These are phyloP conservation scores for Polydrusus cervinus DNA, from an alignment of 2,888 invertebrate species.

Conservation along the genomic window DNA sequence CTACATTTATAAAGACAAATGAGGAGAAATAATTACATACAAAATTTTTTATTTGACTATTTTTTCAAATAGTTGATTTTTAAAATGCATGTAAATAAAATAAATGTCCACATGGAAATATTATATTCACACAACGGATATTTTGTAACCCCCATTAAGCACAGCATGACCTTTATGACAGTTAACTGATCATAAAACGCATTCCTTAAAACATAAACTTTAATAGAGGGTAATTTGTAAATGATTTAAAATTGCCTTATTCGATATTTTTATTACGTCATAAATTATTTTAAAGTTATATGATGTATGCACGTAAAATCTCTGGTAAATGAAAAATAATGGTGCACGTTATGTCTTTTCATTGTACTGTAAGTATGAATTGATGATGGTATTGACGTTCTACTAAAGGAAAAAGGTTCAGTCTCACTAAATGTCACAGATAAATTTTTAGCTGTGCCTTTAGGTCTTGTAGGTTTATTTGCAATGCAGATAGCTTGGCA, in stretches of 20 bases:
- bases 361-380: too few relatives aligned
- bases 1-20: too few relatives aligned
- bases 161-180: constrained; percentile 29
- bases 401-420: too few relatives aligned
- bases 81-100: too few relatives aligned
- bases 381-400: too few relatives aligned
- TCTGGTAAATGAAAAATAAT: constrained; percentile 1
- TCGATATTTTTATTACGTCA: constrained; percentile 28
- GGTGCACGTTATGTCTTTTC: not conserved
- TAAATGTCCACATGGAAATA: too few relatives aligned
- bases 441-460: too few relatives aligned
- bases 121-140: not conserved
- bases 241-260: constrained; percentile 25
- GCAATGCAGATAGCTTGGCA: too few relatives aligned
- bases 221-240: constrained; percentile 30
- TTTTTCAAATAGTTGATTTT: not conserved
- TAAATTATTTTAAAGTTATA: constrained; percentile 13
- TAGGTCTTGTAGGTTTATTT: too few relatives aligned
- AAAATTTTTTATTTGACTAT: not conserved
- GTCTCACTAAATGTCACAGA: too few relatives aligned
- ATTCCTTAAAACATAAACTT: constrained; percentile 23
- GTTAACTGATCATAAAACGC: constrained; percentile 32
- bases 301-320: constrained; percentile 3
- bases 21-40: too few relatives aligned
- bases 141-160: constrained; percentile 24